Conservation (phyloP, 2,888 invertebrate species). For the Aleiodes alternator region DNA sequence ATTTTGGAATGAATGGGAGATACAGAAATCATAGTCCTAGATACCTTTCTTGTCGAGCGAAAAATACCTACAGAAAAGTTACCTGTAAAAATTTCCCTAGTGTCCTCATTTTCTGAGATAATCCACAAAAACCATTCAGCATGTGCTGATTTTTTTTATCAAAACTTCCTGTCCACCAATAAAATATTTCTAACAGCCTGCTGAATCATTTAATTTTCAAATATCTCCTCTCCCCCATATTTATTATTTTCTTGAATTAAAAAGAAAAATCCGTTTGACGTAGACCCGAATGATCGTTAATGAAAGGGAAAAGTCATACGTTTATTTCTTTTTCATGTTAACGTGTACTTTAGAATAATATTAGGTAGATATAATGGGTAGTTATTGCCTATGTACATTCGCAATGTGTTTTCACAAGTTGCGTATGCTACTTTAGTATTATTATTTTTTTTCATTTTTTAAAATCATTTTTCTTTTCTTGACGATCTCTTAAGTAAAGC, state of each 20-base stretch:
- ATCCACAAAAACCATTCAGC: too few species aligned
- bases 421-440: conserved; percentile 35
- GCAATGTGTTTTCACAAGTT: conserved; percentile 56
- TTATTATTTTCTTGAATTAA: not conserved
- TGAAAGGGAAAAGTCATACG: conserved; percentile 58
- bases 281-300: conserved; percentile 25
- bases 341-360: conserved; percentile 62
- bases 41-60: not conserved
- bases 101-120: not conserved
- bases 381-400: conserved; percentile 63
- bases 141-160: too few species aligned
- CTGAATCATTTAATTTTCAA: too few species aligned
- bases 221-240: too few species aligned
- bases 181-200: too few species aligned
- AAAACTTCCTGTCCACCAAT: too few species aligned
- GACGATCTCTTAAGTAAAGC: conserved; percentile 63
- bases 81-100: not conserved
- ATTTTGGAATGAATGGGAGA: too few species aligned
- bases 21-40: not conserved
- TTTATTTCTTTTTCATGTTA: conserved; percentile 46
- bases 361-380: conserved; percentile 61
- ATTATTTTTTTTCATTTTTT: not conserved
- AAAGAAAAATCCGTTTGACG: not conserved
- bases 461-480: conserved; percentile 57
- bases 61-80: too few species aligned